Base-by-base conservation (phyloP, 2,113 vertebrate species). In the Dasyprocta punctata region DNA sequence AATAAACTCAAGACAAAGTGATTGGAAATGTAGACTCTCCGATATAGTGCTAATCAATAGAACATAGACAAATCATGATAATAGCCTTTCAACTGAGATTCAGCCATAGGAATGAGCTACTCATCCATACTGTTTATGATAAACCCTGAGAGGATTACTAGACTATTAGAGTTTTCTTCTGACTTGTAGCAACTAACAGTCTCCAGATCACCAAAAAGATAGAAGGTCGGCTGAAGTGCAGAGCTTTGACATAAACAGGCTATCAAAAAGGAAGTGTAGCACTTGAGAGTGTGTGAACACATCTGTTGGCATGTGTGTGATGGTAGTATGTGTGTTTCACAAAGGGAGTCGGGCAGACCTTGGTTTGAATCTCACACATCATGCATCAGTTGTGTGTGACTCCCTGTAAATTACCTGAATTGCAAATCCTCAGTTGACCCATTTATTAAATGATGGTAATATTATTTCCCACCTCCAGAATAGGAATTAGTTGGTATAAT, bases 131-230 rank as follows among this genome's bases (percentile, higher is more conserved):
- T 77, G 44, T 61, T 86, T 92, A 77, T 22, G 6, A 56, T 52
- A 61, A 93, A 61, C 4, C 3, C 26, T 41, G 19, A 82, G 19
- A 86, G 14, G 69, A 30, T 71, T 49, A 41, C 0, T 49, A 19
- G 28, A 71, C 28, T 44, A 36, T 89, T 82, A 58, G 0, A 56
- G 12, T 83, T 26, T 88, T 67, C 26, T 83, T 41, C 26, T 61
- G 30, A 1, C 41, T 73, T 96, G 3, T 36, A 92, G 56, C 78
- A 92, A 90, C 22, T 69, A 73, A 49, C 22, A 90, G 84, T 83
- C 93, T 78, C 36, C 61, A 93, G 38, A 84, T 96, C 24, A 92
- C 14, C n/a, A 75, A 94, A 77, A 90, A 77, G 22, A 93, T 17
- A 87, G 85, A 95, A 61, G 30, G 1, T 36, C 92, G 90, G 36